phyloP scores from a whole-genome alignment of 2,113 vertebrate species.

The Chunga burmeisteri region DNA sequence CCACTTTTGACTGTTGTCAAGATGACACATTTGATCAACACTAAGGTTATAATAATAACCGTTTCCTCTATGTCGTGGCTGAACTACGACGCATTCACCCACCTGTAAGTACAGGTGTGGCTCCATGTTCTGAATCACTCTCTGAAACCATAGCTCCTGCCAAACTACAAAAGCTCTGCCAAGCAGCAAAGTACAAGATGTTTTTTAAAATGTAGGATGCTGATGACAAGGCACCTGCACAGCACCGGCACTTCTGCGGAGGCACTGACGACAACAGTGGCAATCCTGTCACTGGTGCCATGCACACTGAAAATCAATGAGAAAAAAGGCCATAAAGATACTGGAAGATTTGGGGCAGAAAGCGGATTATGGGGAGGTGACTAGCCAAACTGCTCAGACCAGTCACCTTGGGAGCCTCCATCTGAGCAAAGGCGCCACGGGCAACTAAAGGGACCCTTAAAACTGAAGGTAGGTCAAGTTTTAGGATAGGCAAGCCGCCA shows the following conservation, averaged over 20 bases:
- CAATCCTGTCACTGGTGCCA: background rate
- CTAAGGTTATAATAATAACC: background rate
- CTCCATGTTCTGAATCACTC: background rate
- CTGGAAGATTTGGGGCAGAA: fast-evolving
- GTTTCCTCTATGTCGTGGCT: too few species aligned
- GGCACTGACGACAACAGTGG: background rate
- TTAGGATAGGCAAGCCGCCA: background rate
- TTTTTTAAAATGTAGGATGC: background rate
- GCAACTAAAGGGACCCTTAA: background rate
- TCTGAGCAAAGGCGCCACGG: background rate
- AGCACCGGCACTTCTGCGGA: background rate
- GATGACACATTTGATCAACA: background rate
- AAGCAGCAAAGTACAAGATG: background rate
- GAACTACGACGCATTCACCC: background rate
- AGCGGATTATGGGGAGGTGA: fast-evolving
- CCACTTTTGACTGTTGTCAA: background rate
- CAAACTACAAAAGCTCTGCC: background rate
- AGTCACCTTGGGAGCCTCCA: background rate
- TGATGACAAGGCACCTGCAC: background rate
- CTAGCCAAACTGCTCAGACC: background rate
- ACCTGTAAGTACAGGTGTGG: background rate
- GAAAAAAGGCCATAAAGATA: background rate
- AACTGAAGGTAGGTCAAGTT: too few species aligned
- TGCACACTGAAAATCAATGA: background rate
- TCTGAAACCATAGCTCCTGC: background rate